Conservation (phyloP, 2,888 invertebrate genomes). For the Pandemis cinnamomeana region DNA sequence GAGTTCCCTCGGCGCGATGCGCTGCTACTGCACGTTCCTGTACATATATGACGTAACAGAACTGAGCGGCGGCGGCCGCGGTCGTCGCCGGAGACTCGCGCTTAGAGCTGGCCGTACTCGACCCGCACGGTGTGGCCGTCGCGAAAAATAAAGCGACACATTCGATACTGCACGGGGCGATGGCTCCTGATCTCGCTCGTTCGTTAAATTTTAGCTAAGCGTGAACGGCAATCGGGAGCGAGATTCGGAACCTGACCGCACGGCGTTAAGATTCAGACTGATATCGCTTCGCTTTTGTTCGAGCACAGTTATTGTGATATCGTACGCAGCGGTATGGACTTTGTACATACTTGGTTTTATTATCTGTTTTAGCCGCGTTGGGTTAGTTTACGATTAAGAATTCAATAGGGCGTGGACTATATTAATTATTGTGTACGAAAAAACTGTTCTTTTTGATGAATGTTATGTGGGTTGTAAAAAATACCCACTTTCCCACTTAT, state of each 20-base stretch:
- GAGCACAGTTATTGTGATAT: constrained; percentile 2
- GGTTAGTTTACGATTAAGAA: neutral
- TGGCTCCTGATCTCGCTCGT: neutral
- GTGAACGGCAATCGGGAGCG: neutral
- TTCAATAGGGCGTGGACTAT: neutral
- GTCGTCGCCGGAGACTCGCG: constrained; percentile 12
- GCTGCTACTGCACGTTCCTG: constrained; percentile 89
- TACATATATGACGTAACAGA: constrained; percentile 88
- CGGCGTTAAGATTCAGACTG: neutral
- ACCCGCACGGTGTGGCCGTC: neutral
- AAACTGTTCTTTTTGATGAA: neutral
- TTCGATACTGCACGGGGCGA: neutral
- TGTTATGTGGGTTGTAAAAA: neutral
- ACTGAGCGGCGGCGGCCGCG: constrained; percentile 31
- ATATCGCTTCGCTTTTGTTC: constrained; percentile 4
- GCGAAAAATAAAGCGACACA: neutral
- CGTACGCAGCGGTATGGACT: neutral
- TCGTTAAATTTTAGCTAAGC: neutral
- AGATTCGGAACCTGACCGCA: neutral
- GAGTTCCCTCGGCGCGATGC: constrained; percentile 90
- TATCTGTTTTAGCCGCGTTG: neutral
- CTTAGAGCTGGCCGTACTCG: neutral
- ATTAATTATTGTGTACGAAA: neutral
- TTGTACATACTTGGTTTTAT: neutral
- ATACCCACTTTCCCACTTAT: neutral